These are phyloP conservation scores for Ctenochaetus hawaiiensis DNA, from an alignment of 2,797 vertebrate species.

Conservation along the genomic window DNA sequence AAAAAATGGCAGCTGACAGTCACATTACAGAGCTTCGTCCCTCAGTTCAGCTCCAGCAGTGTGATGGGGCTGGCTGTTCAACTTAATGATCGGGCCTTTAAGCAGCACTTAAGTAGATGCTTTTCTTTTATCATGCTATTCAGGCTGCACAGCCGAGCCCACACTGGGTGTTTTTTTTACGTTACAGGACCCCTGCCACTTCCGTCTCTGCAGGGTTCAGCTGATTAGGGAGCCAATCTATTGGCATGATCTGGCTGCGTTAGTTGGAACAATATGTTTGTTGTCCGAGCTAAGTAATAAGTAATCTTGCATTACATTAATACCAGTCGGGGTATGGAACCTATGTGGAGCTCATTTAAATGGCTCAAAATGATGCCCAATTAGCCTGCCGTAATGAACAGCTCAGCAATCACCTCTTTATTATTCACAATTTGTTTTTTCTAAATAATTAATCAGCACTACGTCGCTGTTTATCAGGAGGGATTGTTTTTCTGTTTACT, in stretches of 20 bases:
- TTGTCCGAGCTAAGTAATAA: constrained; percentile 75
- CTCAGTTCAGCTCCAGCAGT: constrained; percentile 19
- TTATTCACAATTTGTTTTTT: constrained; percentile 45
- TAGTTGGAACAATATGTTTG: constrained; percentile 80
- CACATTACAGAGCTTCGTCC: constrained; percentile 30
- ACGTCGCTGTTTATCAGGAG: constrained; percentile 25
- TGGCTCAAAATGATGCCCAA: constrained; percentile 65
- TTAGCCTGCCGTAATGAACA: constrained; percentile 72
- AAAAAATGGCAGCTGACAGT: constrained; percentile 13
- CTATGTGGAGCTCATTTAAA: constrained; percentile 64
- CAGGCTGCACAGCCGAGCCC: constrained; percentile 51
- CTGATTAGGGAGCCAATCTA: constrained; percentile 78
- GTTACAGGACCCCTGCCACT: constrained; percentile 73
- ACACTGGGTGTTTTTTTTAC: constrained; percentile 71
- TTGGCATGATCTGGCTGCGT: constrained; percentile 62
- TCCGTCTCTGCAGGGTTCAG: constrained; percentile 69
- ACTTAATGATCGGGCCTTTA: constrained; percentile 67
- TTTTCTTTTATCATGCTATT: constrained; percentile 79
- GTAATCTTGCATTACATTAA: constrained; percentile 74
- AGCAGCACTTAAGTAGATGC: constrained; percentile 73
- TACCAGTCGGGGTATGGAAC: constrained; percentile 39
- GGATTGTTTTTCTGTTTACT: constrained; percentile 34
- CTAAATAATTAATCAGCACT: constrained; percentile 32
- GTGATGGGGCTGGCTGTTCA: constrained; percentile 59
- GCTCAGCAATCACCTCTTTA: constrained; percentile 57